Evolutionary conservation across 2,888 invertebrate species (phyloP), one percentile per base, ranked within the genome.

Genomic region (Caprella mutica): DNA sequence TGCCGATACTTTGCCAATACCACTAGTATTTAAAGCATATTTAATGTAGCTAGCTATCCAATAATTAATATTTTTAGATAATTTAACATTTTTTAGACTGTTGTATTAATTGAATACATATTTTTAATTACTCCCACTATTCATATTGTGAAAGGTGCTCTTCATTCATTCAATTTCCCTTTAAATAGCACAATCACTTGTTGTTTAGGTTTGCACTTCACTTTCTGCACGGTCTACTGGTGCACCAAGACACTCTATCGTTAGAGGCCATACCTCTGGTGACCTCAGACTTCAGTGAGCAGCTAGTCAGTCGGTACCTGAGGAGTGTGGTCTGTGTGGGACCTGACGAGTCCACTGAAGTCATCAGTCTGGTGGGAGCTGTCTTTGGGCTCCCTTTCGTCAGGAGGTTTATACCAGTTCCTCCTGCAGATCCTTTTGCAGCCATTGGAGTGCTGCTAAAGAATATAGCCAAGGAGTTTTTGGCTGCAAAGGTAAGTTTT

Each of bases 351-450:
- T n/a, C n/a, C n/a, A n/a, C n/a, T n/a, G 48, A 48, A 3, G 48
- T 48, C 9, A 48, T 48, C n/a, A 14, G 17, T 3, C 27, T 30
- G 17, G n/a, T 4, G 3, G 48, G 30, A 19, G 9, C 27, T 9
- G 27, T 48, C 14, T 48, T 48, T 48, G 23, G 27, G n/a, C 12
- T 19, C n/a, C 48, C 48, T 2, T n/a, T 9, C n/a, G 14, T 48
- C 9, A 12, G 14, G 4, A 19, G 14, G n/a, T 19, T 48, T 3
- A 48, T 26, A 21, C 9, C 5, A 26, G 9, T 4, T 26, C 48
- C 48, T 21, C 48, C 48, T n/a, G 24, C 48, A 9, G 26, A 30
- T 19, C 48, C 48, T 3, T 48, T 48, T 48, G 48, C n/a, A 21
- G 26, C 48, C 2, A 29, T 48, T 23, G 48, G 19, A 48, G 30